Base-by-base conservation (phyloP, 2,888 invertebrate genomes). In the Coenonympha glycerion region DNA sequence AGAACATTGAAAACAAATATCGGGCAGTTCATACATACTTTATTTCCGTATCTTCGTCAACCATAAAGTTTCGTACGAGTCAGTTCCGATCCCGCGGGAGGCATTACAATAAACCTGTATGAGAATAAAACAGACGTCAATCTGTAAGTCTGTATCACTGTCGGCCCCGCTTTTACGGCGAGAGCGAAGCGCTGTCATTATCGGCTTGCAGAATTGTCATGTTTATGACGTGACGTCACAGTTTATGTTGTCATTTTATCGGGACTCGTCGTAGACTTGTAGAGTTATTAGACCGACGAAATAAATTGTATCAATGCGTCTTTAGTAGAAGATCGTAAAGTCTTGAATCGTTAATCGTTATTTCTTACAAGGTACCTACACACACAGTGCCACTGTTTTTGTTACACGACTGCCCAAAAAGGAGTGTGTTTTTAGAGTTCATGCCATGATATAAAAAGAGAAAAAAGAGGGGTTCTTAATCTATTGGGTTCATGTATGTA, bases 31-130 rank as follows among this genome's bases (percentile, higher is more conserved):
- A n/a, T n/a, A n/a, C n/a, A n/a, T n/a, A n/a, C n/a, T 26, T 41
- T 48, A 41, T 41, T 41, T 48, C 40, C 31, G 16, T 22, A 22
- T 3, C 18, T 26, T 24, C n/a, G 3, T 13, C 31, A 8, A 33
- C 31, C 8, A 31, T 48, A 48, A 48, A 40, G 16, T 44, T 33
- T 39, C 40, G 30, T 33, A 33, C 40, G 19, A 41, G 33, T 46
- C 3, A 41, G 30, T 30, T 19, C 31, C 19, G 6, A 16, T 48
- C 48, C 44, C 52, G 19, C 9, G 42, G 40, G 52, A 21, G 48
- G 26, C 52, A 33, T 52, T 45, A 52, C 39, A 39, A 33, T 47
- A 47, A 45, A 16, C 37, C 28, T 19, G 21, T 39, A 19, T 37
- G 34, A 33, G 31, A 16, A 37, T 52, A 47, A 39, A 39, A 39